phyloP scores from a whole-genome alignment of 2,888 invertebrate genomes.

The Erebia palarica region DNA sequence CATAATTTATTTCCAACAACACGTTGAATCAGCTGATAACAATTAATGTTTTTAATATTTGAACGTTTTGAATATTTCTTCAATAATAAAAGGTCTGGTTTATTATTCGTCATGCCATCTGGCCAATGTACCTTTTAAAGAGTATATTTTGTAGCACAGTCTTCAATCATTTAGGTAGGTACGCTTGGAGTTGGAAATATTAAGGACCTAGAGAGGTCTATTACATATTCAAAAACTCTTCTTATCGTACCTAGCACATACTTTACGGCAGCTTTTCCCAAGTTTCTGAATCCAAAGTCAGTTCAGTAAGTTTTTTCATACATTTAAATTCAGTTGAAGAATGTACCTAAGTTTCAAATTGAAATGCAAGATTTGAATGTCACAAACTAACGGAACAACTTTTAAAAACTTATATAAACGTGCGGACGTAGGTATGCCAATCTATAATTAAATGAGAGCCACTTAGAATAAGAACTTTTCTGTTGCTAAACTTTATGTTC shows the following conservation, averaged over 20 bases:
- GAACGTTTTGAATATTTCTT: not conserved
- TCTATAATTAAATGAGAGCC: not conserved
- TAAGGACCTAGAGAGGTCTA: not conserved
- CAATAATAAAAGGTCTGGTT: too few species aligned
- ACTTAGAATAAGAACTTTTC: not conserved
- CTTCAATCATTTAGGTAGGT: too few species aligned
- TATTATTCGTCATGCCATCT: too few species aligned
- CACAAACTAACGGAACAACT: not conserved
- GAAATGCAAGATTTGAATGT: not conserved
- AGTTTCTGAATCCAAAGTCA: not conserved
- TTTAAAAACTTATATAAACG: not conserved
- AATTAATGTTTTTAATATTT: conserved; percentile 20
- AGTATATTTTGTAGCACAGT: not conserved
- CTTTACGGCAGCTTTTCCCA: not conserved
- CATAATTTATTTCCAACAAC: conserved; percentile 32
- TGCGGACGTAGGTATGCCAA: not conserved
- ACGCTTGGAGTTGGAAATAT: not conserved
- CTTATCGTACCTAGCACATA: not conserved
- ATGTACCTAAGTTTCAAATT: not conserved
- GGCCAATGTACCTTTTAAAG: not conserved
- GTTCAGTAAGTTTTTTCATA: not conserved
- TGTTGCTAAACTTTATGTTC: not conserved
- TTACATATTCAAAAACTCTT: not conserved
- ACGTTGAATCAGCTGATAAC: conserved; percentile 22
- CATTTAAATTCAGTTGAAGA: not conserved